These are phyloP conservation scores for Andrena hattorfiana DNA, from an alignment of 2,888 invertebrate genomes.

Conservation along the genomic window DNA sequence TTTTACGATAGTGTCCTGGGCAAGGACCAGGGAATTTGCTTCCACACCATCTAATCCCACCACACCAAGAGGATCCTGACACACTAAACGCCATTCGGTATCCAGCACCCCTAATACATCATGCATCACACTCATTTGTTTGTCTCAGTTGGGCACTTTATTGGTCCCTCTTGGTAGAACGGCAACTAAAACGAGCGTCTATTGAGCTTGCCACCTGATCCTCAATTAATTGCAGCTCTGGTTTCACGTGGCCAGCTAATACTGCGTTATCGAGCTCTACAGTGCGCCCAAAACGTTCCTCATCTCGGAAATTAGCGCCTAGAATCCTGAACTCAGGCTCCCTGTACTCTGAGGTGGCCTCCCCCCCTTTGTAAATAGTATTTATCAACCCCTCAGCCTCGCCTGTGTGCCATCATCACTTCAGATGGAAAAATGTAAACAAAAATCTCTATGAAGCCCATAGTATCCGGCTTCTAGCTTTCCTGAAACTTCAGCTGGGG, in stretches of 20 bases:
- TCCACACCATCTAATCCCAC: background rate
- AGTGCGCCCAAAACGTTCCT: background rate
- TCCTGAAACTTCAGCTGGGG: background rate
- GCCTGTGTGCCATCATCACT: too few relatives aligned
- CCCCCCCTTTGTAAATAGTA: too few relatives aligned
- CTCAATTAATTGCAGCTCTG: constrained; percentile 18
- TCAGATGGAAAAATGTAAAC: too few relatives aligned
- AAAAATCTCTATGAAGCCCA: too few relatives aligned
- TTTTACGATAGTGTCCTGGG: too few relatives aligned
- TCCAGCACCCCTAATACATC: background rate
- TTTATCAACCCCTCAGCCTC: too few relatives aligned
- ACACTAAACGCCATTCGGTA: background rate
- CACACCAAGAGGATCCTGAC: background rate
- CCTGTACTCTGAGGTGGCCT: background rate
- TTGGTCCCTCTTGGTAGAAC: background rate
- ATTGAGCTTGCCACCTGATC: constrained; percentile 29
- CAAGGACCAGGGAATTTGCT: too few relatives aligned
- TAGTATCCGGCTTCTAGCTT: too few relatives aligned
- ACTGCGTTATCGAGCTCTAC: constrained; percentile 8
- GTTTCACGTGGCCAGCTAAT: constrained; percentile 1
- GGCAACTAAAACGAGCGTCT: background rate
- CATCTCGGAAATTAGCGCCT: background rate
- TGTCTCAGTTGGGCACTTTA: background rate
- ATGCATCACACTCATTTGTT: background rate
- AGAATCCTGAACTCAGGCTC: background rate